Percentiles rank a stretch among this genome's conserved stretches.
Evolutionary conservation across 2,113 vertebrate genomes (phyloP).

Genomic region (Phasianus colchicus): DNA sequence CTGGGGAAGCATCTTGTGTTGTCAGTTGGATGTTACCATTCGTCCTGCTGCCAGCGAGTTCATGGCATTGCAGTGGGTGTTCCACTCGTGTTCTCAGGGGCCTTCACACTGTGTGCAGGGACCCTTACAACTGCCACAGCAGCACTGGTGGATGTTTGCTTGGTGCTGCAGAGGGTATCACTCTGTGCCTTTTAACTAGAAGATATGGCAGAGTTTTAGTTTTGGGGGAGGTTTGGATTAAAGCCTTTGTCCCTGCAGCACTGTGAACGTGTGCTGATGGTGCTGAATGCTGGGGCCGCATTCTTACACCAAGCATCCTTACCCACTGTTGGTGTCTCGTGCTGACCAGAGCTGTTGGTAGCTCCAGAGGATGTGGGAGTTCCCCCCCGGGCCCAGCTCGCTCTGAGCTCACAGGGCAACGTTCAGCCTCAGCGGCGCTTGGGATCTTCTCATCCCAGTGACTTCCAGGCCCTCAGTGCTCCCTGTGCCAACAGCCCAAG

Average conservation of each 20-base stretch:
- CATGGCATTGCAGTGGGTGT: accelerated
- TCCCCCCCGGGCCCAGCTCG: neutral
- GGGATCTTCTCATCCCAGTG: neutral
- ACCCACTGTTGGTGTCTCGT: accelerated
- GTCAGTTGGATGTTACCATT: accelerated
- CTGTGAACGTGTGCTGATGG: accelerated
- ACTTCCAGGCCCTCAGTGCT: neutral
- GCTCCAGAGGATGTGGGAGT: neutral
- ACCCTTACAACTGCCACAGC: accelerated
- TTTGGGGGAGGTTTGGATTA: accelerated
- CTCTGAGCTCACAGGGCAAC: neutral
- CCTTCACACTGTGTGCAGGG: accelerated
- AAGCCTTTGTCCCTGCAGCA: neutral
- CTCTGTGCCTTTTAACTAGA: neutral
- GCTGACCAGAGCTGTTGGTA: neutral
- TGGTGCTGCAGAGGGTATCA: accelerated
- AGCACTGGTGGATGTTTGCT: neutral
- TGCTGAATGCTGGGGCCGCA: neutral
- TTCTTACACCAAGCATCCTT: neutral
- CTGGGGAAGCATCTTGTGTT: neutral
- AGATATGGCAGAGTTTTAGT: neutral
- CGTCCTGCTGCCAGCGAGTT: accelerated
- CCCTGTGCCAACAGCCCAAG: neutral
- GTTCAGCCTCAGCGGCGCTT: neutral
- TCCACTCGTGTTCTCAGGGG: accelerated